Evolutionary conservation across 2,797 vertebrate species (phyloP).

Genomic region (Podarcis lilfordi): DNA sequence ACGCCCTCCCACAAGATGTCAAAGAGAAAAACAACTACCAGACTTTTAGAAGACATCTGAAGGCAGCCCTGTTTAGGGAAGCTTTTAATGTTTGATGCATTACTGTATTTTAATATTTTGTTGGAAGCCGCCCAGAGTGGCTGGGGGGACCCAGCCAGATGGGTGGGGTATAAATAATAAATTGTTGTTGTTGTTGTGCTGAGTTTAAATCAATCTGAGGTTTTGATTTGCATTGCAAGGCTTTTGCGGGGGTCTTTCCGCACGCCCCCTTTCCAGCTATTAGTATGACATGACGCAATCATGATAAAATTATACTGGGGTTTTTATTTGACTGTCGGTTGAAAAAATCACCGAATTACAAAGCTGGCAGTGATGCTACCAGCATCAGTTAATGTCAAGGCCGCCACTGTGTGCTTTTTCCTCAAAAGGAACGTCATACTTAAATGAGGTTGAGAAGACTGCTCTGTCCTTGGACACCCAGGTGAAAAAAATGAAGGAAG

Average conservation of each 20-base stretch:
- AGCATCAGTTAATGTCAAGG: slow-evolving; percentile 84
- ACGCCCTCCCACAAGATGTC: too few species aligned
- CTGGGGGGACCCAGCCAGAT: too few species aligned
- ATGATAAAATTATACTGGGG: slow-evolving; percentile 73
- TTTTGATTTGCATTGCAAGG: slow-evolving; percentile 39
- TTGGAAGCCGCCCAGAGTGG: too few species aligned
- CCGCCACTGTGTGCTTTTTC: slow-evolving; percentile 80
- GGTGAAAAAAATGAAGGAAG: slow-evolving; percentile 81
- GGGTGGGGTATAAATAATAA: too few species aligned
- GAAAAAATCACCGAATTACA: slow-evolving; percentile 83
- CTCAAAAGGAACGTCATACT: slow-evolving; percentile 84
- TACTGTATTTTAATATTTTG: too few species aligned
- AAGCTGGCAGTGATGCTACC: slow-evolving; percentile 78
- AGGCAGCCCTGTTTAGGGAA: too few species aligned
- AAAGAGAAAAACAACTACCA: too few species aligned
- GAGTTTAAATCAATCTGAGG: not conserved
- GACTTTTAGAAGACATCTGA: too few species aligned
- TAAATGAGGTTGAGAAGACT: slow-evolving; percentile 81
- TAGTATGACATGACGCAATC: slow-evolving; percentile 67
- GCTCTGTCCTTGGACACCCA: slow-evolving; percentile 78
- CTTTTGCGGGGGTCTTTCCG: slow-evolving; percentile 12
- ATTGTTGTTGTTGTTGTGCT: not conserved
- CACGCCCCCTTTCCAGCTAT: slow-evolving; percentile 3
- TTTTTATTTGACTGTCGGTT: slow-evolving; percentile 74
- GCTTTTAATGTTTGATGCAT: too few species aligned